Conservation (phyloP, 2,797 vertebrate species). For the Amazona ochrocephala region DNA sequence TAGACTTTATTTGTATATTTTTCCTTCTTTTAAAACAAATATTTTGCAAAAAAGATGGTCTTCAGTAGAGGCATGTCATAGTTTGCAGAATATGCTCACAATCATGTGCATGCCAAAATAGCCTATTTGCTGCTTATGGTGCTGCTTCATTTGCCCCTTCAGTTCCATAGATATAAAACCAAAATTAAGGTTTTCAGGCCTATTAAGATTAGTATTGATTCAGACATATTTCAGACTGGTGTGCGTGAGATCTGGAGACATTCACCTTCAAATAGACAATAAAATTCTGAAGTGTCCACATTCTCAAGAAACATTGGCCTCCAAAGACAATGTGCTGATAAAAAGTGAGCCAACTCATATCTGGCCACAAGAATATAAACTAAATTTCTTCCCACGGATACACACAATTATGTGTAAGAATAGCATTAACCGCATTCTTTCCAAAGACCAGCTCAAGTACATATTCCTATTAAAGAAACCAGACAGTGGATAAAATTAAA, state of each 20-base stretch:
- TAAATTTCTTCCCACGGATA: conserved; percentile 12
- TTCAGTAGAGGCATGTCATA: background rate
- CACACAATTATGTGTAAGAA: background rate
- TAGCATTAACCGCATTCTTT: background rate
- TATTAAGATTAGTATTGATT: background rate
- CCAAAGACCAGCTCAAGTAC: background rate
- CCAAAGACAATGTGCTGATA: background rate
- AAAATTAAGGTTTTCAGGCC: background rate
- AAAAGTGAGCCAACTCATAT: background rate
- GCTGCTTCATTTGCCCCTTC: background rate
- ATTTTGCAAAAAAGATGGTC: background rate
- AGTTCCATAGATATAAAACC: background rate
- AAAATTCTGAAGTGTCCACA: background rate
- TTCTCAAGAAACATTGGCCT: background rate
- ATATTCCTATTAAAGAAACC: background rate
- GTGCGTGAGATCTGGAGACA: background rate
- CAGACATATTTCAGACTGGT: background rate
- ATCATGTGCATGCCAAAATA: background rate
- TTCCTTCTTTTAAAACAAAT: background rate
- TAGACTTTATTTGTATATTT: conserved; percentile 12
- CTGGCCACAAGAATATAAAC: background rate
- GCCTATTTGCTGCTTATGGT: background rate
- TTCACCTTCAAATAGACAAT: background rate
- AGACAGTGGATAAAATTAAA: background rate
- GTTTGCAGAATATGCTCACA: background rate